Conservation (phyloP, 2,797 vertebrate species). For the Huso huso region DNA sequence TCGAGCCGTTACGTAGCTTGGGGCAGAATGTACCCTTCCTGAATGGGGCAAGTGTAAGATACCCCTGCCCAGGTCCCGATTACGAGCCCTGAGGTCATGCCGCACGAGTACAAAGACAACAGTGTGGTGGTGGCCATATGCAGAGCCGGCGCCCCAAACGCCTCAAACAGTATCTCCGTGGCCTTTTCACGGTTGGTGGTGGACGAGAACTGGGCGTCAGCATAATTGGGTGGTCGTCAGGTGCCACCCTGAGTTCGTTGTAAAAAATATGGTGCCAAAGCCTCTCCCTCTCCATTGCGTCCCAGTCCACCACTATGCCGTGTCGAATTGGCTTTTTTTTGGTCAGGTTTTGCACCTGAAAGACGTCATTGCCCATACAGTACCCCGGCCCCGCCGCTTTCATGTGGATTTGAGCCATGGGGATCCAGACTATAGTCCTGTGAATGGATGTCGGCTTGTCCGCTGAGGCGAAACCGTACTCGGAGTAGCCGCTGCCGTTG, state of each 20-base stretch:
- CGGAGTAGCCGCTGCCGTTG: conserved; percentile 23
- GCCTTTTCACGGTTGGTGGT: conserved; percentile 23
- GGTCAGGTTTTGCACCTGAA: accelerated
- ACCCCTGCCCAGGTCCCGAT: conserved; percentile 35
- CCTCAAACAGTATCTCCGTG: conserved; percentile 44
- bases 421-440: conserved; percentile 25
- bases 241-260: conserved; percentile 25
- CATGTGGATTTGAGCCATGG: not conserved
- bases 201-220: conserved; percentile 27
- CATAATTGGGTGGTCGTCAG: conserved; percentile 37
- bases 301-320: conserved; percentile 42
- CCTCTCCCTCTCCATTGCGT: conserved; percentile 24
- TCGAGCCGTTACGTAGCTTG: no score
- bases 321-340: conserved; percentile 23
- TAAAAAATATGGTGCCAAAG: conserved; percentile 39
- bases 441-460: conserved; percentile 25
- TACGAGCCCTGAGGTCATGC: conserved; percentile 33
- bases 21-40: no score
- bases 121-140: conserved; percentile 30
- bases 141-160: conserved; percentile 36
- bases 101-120: conserved; percentile 37
- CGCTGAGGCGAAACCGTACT: conserved; percentile 36
- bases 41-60: conserved; percentile 18
- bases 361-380: no score
- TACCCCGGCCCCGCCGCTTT: no score